Evolutionary conservation across 2,888 invertebrate genomes (phyloP).

Genomic region (Globia sparganii): DNA sequence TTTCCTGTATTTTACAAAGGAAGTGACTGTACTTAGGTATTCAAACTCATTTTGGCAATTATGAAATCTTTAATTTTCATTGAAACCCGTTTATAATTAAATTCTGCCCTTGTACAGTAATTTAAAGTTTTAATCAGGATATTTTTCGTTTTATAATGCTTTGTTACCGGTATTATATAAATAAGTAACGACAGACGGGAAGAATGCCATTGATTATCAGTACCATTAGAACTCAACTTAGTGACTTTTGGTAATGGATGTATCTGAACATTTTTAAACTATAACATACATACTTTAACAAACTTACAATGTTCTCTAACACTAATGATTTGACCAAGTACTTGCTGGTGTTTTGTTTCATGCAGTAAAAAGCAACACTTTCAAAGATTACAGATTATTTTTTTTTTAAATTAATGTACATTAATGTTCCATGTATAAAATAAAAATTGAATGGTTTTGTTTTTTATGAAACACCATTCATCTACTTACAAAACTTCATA

Average conservation of each 20-base stretch:
- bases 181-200: slow-evolving; percentile 17
- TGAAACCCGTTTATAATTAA: slow-evolving; percentile 13
- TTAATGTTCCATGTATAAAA: not conserved
- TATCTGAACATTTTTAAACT: slow-evolving; percentile 10
- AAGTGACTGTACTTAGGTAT: slow-evolving; percentile 22
- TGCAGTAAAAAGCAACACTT: too few relatives aligned
- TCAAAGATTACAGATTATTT: not conserved
- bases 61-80: slow-evolving; percentile 28
- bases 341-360: too few relatives aligned
- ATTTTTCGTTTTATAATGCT: slow-evolving; percentile 19
- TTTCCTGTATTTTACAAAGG: slow-evolving; percentile 32
- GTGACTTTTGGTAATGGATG: slow-evolving; percentile 2
- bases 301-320: not conserved
- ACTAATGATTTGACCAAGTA: not conserved
- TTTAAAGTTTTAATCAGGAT: not conserved
- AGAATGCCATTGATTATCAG: slow-evolving; percentile 33
- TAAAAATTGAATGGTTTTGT: not conserved
- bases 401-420: not conserved
- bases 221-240: slow-evolving; percentile 5
- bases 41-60: slow-evolving; percentile 11
- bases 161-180: slow-evolving; percentile 10
- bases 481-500: not conserved
- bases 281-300: not conserved
- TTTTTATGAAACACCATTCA: slow-evolving; percentile 4
- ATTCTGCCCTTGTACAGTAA: slow-evolving; percentile 21